phyloP scores from a whole-genome alignment of 2,113 vertebrate genomes.

The Eira barbara region DNA sequence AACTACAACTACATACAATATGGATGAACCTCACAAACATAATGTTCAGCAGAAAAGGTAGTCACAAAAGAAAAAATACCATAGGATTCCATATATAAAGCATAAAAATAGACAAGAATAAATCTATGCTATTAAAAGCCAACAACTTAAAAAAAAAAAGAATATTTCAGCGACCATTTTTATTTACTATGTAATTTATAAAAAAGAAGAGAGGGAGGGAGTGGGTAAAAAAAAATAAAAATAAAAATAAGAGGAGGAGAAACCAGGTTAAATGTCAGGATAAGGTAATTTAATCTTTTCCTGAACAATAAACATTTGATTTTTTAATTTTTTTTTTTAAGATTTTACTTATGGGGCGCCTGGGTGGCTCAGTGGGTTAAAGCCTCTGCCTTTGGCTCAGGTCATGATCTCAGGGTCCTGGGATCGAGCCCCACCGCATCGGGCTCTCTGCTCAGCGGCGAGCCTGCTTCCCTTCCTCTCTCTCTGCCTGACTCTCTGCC shows the following conservation, averaged over 20 bases:
- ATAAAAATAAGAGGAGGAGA: not conserved
- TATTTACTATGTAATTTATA: not conserved
- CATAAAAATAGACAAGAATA: not conserved
- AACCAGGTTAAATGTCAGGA: not conserved
- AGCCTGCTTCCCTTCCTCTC: too few species aligned
- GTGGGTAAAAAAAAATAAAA: not conserved
- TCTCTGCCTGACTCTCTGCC: too few species aligned
- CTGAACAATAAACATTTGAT: not conserved
- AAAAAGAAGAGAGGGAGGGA: not conserved
- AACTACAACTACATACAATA: not conserved
- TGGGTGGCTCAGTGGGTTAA: too few species aligned
- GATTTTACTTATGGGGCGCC: too few species aligned
- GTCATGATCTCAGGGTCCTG: too few species aligned
- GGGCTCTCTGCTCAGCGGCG: too few species aligned
- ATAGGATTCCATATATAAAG: not conserved
- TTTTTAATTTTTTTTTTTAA: not conserved
- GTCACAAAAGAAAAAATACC: not conserved
- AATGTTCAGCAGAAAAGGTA: not conserved
- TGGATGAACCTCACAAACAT: not conserved
- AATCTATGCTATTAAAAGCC: not conserved
- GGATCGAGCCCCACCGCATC: too few species aligned
- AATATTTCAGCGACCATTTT: conserved; percentile 4
- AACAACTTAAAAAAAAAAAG: not conserved
- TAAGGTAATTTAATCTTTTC: not conserved
- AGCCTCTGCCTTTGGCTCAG: too few species aligned